Evolutionary conservation across 1,140 invertebrate species (phyloP).

Genomic region (Caenorhabditis elegans): WBcel235 BX284606.5:11432501-11433000

Average conservation of each 20-base stretch:
- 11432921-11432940: neutral
- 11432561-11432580: neutral
- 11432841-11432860: conserved; percentile 24
- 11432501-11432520: conserved; percentile 1
- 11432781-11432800: conserved; percentile 48
- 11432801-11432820: neutral
- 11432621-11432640: conserved; percentile 34
- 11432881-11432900: neutral
- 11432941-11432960: no score
- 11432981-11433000: neutral
- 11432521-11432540: conserved; percentile 5
- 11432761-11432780: conserved; percentile 8
- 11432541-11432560: conserved; percentile 12
- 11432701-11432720: neutral
- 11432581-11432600: neutral
- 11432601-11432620: conserved; percentile 36
- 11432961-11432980: neutral
- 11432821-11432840: neutral
- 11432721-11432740: neutral
- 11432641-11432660: conserved; percentile 41
- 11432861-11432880: conserved; percentile 18
- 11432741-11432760: conserved; percentile 23
- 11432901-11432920: neutral
- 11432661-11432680: conserved; percentile 35
- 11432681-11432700: conserved; percentile 22